Percentiles rank a stretch among this genome's conserved stretches.
These are phyloP conservation scores for Halisarca cf. caerulea DNA, from an alignment of 37 sponge, comb jelly and placozoan species.

Conservation along the genomic window DNA sequence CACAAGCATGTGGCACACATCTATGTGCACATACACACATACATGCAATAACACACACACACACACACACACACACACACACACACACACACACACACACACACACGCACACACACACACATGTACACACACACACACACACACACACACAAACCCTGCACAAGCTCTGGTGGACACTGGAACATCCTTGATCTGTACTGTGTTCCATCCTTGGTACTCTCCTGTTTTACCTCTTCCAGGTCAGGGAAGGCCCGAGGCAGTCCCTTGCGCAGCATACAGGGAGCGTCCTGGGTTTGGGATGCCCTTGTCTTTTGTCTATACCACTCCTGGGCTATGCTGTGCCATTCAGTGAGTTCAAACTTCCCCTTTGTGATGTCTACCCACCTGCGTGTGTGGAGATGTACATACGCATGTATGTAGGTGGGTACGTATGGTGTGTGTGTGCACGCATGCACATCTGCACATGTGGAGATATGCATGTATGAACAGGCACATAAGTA, in stretches of 20 bases:
- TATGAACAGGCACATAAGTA: no score
- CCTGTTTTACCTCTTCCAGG: conserved; percentile 80
- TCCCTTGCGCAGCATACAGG: conserved; percentile 84
- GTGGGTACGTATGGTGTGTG: no score
- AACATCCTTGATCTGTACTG: conserved; percentile 88
- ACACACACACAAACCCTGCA: conserved; percentile 37
- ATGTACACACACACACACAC: background rate
- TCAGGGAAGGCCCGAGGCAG: conserved; percentile 87
- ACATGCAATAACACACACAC: background rate
- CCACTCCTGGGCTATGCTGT: conserved; percentile 84
- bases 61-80: background rate
- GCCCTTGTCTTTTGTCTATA: conserved; percentile 73
- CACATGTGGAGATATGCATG: no score
- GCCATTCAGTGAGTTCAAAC: conserved; percentile 89
- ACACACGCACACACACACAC: conserved; percentile 10
- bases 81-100: conserved; percentile 4
- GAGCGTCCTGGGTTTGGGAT: conserved; percentile 76
- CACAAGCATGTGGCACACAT: background rate
- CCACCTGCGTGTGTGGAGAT: conserved; percentile 66
- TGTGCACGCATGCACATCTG: no score
- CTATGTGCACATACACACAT: background rate
- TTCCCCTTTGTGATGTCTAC: conserved; percentile 74
- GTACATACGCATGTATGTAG: no score
- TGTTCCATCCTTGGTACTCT: conserved; percentile 85
- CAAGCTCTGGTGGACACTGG: conserved; percentile 47